phyloP scores from a whole-genome alignment of 2,113 vertebrate genomes.

The Peromyscus maniculatus region DNA sequence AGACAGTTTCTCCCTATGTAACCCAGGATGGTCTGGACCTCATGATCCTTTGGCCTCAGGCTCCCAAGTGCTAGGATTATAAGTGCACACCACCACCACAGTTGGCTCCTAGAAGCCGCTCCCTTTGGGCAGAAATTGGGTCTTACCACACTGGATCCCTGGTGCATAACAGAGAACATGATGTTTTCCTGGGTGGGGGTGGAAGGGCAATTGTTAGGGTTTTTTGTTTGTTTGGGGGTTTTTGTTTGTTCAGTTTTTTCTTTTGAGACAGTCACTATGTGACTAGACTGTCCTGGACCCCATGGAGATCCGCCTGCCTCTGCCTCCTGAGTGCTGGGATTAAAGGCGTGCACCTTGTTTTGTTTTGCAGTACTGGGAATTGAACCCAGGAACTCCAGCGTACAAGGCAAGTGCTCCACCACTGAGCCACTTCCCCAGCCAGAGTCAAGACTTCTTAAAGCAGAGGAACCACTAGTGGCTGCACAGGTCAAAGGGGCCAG shows the following conservation, averaged over 20 bases:
- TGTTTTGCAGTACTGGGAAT: background rate
- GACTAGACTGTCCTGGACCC: background rate
- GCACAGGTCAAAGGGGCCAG: background rate
- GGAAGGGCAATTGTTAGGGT: background rate
- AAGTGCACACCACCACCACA: background rate
- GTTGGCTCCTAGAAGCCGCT: background rate
- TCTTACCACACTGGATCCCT: background rate
- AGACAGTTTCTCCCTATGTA: background rate
- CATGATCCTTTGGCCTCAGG: background rate
- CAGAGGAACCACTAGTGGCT: background rate
- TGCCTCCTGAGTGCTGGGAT: background rate
- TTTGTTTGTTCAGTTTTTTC: background rate
- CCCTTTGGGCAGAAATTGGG: background rate
- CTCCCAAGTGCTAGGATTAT: background rate
- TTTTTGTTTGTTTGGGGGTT: background rate
- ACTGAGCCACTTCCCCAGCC: background rate
- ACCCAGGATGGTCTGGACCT: background rate
- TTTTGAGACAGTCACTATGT: background rate
- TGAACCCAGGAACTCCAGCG: background rate
- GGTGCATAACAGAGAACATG: background rate
- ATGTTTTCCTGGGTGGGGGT: background rate
- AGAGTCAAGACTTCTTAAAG: background rate
- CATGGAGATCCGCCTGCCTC: background rate
- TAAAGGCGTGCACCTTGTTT: background rate
- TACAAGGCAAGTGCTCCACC: background rate